Evolutionary conservation across 2,888 invertebrate genomes (phyloP), one percentile per base, ranked within the genome.

Genomic region (Halictus quadricinctus): DNA sequence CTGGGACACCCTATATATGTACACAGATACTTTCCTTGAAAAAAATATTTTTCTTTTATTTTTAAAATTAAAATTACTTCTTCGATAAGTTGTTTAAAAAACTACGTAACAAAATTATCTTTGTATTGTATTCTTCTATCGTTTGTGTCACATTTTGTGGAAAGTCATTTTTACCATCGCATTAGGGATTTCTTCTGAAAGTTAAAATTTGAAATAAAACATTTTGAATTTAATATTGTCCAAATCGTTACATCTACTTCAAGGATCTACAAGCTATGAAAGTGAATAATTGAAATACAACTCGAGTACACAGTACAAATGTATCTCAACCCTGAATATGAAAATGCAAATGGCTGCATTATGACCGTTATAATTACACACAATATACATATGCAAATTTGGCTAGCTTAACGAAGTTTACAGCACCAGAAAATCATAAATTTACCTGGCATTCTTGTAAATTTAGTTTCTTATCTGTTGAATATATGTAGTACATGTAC

Each of bases 381-480:
- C 21, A 48, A 48, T 18, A 48, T 25, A 25, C 73, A 73, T 73
- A 73, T 46, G 73, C 73, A 73, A 73, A 50, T 46, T 25, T 46
- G 12, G 48, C 21, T 73, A 41, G 50, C 46, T 73, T 50, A 73
- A 73, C 25, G 25, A 73, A 46, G 25, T 21, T 46, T 70, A 70
- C 41, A 70, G n/a, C 21, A 12, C n/a, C 69, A 70, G 69, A 70
- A 70, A 70, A 43, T 70, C 69, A n/a, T 41, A 70, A 70, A 70
- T 70, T 70, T 43, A 43, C 21, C n/a, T n/a, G 21, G 69, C 21
- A 13, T 41, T 43, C 69, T 70, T 70, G 69, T 43, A 70, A 70
- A 70, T 70, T 70, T 70, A 43, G n/a, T 70, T 70, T 70, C 69
- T 70, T 41, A 70, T 70, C 69, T 43, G 69, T 70, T 70, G n/a